Base-by-base conservation (phyloP, 2,797 vertebrate genomes). In the Muscicapa striata region DNA sequence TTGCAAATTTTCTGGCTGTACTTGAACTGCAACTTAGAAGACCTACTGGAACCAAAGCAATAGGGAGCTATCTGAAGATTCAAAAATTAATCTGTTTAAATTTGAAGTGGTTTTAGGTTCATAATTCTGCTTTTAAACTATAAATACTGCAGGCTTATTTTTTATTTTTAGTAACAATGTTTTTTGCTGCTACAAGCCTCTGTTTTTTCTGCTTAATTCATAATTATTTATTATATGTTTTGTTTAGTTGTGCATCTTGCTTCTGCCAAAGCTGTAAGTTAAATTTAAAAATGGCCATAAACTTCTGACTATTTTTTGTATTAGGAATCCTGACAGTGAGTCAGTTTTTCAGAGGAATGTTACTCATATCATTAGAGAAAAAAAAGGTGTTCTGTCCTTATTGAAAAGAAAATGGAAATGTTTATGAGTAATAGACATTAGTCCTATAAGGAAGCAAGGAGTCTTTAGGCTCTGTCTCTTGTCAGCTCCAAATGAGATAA, bases 401-500 rank as follows among this genome's bases (percentile, higher is more conserved):
- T 2, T 62, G 81, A 90, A 90, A 82, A n/a, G 64, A 32, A 90
- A 94, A 90, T 77, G 49, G 54, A 90, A 90, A 89, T 75, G 52
- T 63, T 78, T 95, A 82, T 92, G 57, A 95, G 80, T 80, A 89
- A 92, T 26, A 90, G 68, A 68, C 23, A 2, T 59, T 79, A 92
- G 57, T 75, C 30, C 34, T 93, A 67, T 32, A 82, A 78, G 30
- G 55, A 89, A 92, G 64, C 75, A 84, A 58, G 22, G 75, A 89
- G 75, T 75, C 90, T 83, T 57, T 90, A 70, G 68, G 19, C 88
- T 84, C 51, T 83, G 80, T 82, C 80, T 92, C 70, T 63, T 66
- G 12, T 87, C 93, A 90, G 49, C 34, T 95, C 27, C 41, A 89
- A 87, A 96, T 95, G 84, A 94, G 78, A 74, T 96, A 89, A 95